Conservation (phyloP, 2,888 invertebrate genomes). For the Tethea ocularis region DNA sequence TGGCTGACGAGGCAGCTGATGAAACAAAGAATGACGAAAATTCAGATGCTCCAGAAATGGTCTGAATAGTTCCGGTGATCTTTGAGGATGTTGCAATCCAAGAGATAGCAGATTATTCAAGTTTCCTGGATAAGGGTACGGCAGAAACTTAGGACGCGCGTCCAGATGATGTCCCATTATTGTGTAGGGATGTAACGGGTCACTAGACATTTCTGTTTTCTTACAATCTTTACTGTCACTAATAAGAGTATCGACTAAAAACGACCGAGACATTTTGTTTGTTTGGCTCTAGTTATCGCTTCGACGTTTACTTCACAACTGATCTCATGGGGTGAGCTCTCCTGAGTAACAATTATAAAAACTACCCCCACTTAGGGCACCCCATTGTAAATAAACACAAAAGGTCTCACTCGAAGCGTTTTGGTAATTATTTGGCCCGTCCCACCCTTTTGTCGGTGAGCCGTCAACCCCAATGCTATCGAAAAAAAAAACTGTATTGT, state of each 20-base stretch:
- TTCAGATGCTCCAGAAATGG: slow-evolving; percentile 76
- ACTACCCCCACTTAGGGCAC: slow-evolving; percentile 82
- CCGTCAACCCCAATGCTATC: slow-evolving; percentile 75
- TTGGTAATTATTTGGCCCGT: slow-evolving; percentile 82
- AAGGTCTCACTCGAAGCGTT: slow-evolving; percentile 81
- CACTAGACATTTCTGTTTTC: slow-evolving; percentile 64
- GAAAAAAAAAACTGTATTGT: slow-evolving; percentile 64
- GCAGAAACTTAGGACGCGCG: slow-evolving; percentile 78
- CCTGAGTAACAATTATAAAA: slow-evolving; percentile 81
- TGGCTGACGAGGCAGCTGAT: slow-evolving; percentile 69
- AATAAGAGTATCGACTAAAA: slow-evolving; percentile 91
- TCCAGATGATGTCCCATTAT: slow-evolving; percentile 65
- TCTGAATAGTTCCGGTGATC: slow-evolving; percentile 74
- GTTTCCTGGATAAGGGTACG: slow-evolving; percentile 86
- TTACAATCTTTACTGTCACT: slow-evolving; percentile 84
- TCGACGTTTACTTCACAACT: slow-evolving; percentile 61
- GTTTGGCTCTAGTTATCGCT: slow-evolving; percentile 34
- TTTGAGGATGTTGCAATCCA: slow-evolving; percentile 83
- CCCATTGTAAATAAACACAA: slow-evolving; percentile 81
- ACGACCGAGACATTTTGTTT: slow-evolving; percentile 89
- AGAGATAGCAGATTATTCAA: slow-evolving; percentile 86
- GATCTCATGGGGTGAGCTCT: slow-evolving; percentile 60
- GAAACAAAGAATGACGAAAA: slow-evolving; percentile 70
- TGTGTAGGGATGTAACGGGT: slow-evolving; percentile 68
- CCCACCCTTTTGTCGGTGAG: slow-evolving; percentile 82